Evolutionary conservation across 2,113 vertebrate genomes (phyloP).

Genomic region (Peromyscus maniculatus): DNA sequence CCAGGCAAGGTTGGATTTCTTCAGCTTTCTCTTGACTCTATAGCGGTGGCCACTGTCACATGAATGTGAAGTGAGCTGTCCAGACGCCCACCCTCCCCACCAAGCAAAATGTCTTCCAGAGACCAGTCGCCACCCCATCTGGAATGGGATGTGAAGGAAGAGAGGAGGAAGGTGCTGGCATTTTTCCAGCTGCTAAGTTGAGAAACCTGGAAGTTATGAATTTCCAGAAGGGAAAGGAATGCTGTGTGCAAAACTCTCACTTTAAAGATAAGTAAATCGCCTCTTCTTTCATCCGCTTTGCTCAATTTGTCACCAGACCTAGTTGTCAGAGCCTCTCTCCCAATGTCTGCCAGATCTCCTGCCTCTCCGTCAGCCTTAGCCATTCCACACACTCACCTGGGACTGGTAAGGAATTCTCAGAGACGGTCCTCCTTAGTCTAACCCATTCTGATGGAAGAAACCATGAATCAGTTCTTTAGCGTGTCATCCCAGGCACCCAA

Average conservation of each 20-base stretch:
- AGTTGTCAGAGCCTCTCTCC: conserved; percentile 48
- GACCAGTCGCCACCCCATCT: neutral
- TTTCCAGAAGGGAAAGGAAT: conserved; percentile 77
- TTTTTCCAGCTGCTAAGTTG: conserved; percentile 66
- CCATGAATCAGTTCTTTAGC: conserved; percentile 8
- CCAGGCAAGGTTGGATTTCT: neutral
- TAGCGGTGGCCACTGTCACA: neutral
- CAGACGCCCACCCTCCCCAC: neutral
- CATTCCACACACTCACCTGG: neutral
- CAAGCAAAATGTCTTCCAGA: conserved; percentile 51
- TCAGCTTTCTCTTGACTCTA: conserved; percentile 8
- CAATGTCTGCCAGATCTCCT: conserved; percentile 36
- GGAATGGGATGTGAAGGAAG: conserved; percentile 43
- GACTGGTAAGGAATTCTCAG: neutral
- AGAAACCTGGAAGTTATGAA: conserved; percentile 78
- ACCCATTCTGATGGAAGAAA: neutral
- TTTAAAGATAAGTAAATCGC: conserved; percentile 74
- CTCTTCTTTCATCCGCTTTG: conserved; percentile 73
- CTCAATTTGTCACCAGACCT: conserved; percentile 72
- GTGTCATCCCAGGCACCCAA: neutral
- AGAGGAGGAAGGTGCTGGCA: conserved; percentile 48
- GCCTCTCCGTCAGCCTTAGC: neutral
- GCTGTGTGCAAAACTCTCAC: conserved; percentile 56
- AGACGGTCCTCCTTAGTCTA: neutral
- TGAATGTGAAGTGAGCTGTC: neutral